phyloP scores from a whole-genome alignment of 2,888 invertebrate species.

The Tribolium freemani region DNA sequence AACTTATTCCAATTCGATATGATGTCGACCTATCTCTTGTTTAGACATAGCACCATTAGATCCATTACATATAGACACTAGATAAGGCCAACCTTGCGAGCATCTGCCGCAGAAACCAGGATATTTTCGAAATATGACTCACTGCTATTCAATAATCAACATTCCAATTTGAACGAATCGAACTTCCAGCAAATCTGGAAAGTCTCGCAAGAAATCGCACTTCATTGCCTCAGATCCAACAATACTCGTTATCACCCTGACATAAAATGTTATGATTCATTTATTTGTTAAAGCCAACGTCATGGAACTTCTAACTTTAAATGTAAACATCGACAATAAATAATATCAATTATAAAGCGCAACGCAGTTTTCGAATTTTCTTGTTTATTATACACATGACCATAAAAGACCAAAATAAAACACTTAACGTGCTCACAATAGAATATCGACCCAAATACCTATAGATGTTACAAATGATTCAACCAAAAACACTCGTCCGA shows the following conservation, averaged over 20 bases:
- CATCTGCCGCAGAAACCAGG: slow-evolving; percentile 18
- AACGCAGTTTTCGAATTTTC: slow-evolving; percentile 10
- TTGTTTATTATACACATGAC: slow-evolving; percentile 1
- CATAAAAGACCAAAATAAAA: slow-evolving; percentile 34
- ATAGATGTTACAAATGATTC: slow-evolving; percentile 29
- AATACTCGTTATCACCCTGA: slow-evolving; percentile 12
- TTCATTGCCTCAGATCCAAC: too few relatives aligned
- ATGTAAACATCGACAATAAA: slow-evolving; percentile 31
- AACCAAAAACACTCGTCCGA: slow-evolving; percentile 2
- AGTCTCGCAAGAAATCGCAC: too few relatives aligned
- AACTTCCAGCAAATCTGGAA: too few relatives aligned
- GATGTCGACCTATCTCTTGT: neutral
- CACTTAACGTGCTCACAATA: slow-evolving; percentile 28
- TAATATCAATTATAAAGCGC: slow-evolving; percentile 11
- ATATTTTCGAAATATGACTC: slow-evolving; percentile 38
- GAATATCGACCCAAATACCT: slow-evolving; percentile 36
- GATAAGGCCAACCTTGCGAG: slow-evolving; percentile 28
- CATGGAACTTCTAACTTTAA: slow-evolving; percentile 26
- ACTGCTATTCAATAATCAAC: slow-evolving; percentile 24
- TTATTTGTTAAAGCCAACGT: slow-evolving; percentile 12
- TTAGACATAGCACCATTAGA: slow-evolving; percentile 19
- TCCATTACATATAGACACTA: slow-evolving; percentile 25
- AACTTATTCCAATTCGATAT: slow-evolving; percentile 35
- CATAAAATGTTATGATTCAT: slow-evolving; percentile 26
- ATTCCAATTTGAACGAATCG: slow-evolving; percentile 16